Evolutionary conservation across 2,797 vertebrate species (phyloP), one percentile per base, ranked within the genome.

Genomic region (Periparus ater): DNA sequence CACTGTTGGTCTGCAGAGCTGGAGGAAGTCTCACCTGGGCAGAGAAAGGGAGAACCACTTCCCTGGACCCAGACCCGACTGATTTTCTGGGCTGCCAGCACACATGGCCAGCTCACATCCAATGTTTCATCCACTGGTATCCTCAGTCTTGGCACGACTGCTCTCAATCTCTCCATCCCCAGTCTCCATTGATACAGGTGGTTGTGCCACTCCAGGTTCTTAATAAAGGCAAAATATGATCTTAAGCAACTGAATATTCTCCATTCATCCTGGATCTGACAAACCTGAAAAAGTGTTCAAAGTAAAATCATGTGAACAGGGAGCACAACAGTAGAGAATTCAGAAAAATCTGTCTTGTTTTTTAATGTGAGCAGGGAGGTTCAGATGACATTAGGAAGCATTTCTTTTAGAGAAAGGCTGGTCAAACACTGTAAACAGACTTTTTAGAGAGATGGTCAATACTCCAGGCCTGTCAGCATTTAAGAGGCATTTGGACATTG

Each of bases 91-190:
- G 70, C 47, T 50, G 58, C 19, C 9, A 55, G 42, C 2, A 7
- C 70, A 50, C 27, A 8, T 0, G 3, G 34, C 25, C 1, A 1
- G 13, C 22, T 60, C 45, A 23, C 1, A 1, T 17, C 58, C 42
- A 13, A 0, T 2, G 44, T 10, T n/a, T 55, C 57, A 57, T 13
- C 23, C 25, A 11, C 44, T 20, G 51, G 9, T 6, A 29, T 25
- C 44, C 29, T 32, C 65, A 30, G 45, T 27, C 85, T 22, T 30
- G 61, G 34, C 42, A 86, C 34, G 13, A 17, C 34, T 55, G 57
- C 47, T 48, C 47, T 23, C 61, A 34, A 3, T 16, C 34, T 50
- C 44, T 65, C 51, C 70, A 51, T 65, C 25, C 45, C 30, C 44
- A 51, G 61, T 7, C 73, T n/a, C 32, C 44, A 34, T 0, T 18